Evolutionary conservation across 2,113 vertebrate species (phyloP).

Genomic region (Dryoscopus gambensis): DNA sequence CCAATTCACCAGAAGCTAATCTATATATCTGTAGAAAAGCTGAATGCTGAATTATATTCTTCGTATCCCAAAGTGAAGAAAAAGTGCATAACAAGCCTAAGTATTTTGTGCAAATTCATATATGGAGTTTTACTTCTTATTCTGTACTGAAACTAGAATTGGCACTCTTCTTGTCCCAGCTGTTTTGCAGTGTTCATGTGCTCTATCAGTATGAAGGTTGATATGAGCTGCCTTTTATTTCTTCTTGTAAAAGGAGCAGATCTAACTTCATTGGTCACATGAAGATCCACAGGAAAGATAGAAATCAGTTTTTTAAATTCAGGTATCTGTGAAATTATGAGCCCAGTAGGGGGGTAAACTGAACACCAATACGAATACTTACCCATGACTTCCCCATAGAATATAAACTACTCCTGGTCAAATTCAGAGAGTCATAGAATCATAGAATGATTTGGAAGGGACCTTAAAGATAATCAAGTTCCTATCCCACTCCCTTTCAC

Average conservation of each 20-base stretch:
- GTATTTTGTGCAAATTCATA: not conserved
- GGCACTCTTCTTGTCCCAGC: not conserved
- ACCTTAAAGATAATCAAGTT: not conserved
- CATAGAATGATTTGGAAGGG: not conserved
- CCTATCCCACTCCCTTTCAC: not conserved
- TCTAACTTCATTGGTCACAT: not conserved
- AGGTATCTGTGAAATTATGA: not conserved
- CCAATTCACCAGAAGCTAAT: not conserved
- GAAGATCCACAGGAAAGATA: not conserved
- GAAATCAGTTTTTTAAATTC: not conserved
- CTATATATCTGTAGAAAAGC: not conserved
- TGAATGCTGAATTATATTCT: not conserved
- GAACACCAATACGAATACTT: not conserved
- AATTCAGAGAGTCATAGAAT: not conserved
- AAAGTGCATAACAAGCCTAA: not conserved
- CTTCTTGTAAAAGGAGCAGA: not conserved
- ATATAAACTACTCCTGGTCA: not conserved
- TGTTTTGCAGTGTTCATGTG: not conserved
- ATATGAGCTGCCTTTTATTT: not conserved
- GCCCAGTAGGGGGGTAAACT: accelerated
- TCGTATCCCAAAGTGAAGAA: not conserved
- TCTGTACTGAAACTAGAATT: not conserved
- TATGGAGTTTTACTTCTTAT: not conserved
- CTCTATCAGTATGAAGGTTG: not conserved
- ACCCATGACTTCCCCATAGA: not conserved